phyloP scores from a whole-genome alignment of 2,113 vertebrate species.

The Passer domesticus region DNA sequence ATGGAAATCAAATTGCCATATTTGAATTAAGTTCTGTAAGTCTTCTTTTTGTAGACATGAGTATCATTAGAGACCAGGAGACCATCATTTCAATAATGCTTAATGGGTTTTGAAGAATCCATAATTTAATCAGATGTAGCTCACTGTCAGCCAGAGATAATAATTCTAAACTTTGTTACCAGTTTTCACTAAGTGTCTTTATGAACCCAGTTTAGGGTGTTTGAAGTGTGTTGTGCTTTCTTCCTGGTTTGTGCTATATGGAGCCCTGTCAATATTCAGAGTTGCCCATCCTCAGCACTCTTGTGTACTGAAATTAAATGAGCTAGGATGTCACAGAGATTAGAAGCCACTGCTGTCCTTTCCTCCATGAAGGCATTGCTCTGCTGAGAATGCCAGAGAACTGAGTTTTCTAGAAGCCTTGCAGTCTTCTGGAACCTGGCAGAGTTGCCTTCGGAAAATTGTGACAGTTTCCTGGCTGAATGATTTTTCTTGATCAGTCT shows the following conservation, averaged over 20 bases:
- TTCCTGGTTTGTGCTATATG: background rate
- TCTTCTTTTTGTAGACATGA: background rate
- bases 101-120: background rate
- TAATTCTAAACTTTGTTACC: background rate
- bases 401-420: background rate
- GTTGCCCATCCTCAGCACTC: background rate
- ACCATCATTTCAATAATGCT: background rate
- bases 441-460: background rate
- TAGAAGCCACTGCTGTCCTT: background rate
- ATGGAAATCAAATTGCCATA: background rate
- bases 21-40: background rate
- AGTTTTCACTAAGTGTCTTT: background rate
- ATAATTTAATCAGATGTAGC: background rate
- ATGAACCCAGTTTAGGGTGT: background rate
- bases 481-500: conserved; percentile 1
- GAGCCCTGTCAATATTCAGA: background rate
- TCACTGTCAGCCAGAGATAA: background rate
- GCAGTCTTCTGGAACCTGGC: background rate
- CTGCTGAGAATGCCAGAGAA: background rate
- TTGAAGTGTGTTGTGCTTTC: background rate
- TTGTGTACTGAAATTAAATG: background rate
- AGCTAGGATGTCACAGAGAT: background rate
- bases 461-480: background rate
- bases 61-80: background rate
- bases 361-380: background rate